Evolutionary conservation across 2,888 invertebrate species (phyloP).

Genomic region (Eudasyphora cyanicolor): DNA sequence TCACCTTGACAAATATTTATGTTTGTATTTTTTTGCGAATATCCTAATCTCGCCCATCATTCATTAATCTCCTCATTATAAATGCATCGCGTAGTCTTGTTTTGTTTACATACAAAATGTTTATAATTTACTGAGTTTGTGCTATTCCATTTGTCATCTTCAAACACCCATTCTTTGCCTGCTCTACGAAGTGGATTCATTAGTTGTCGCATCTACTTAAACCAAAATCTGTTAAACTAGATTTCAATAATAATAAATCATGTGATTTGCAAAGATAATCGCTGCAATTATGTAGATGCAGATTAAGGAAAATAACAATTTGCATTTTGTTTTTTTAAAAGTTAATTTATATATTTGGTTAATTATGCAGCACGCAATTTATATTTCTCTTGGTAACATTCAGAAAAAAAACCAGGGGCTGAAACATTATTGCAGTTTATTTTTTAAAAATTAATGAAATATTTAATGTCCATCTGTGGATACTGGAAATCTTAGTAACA

Average conservation of each 20-base stretch:
- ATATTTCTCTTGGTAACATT: too few relatives aligned
- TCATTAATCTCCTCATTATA: neutral
- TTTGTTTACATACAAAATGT: neutral
- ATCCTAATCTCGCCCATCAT: neutral
- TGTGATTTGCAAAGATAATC: too few relatives aligned
- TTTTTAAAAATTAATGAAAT: too few relatives aligned
- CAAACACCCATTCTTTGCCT: too few relatives aligned
- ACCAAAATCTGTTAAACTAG: neutral
- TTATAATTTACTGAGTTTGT: neutral
- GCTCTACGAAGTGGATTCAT: neutral
- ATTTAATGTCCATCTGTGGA: too few relatives aligned
- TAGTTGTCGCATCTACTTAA: neutral
- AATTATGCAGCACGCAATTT: too few relatives aligned
- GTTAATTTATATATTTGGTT: neutral
- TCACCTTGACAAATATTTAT: constrained; percentile 22
- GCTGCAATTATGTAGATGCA: neutral
- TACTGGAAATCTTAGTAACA: too few relatives aligned
- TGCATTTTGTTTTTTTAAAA: neutral
- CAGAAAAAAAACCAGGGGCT: too few relatives aligned
- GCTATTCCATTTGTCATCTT: neutral
- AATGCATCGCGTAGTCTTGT: constrained; percentile 2
- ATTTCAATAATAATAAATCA: neutral
- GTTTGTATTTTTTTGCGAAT: neutral
- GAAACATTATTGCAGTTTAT: too few relatives aligned
- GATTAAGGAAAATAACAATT: neutral